phyloP scores from a whole-genome alignment of 2,888 invertebrate genomes.

The Drosophila greeni region DNA sequence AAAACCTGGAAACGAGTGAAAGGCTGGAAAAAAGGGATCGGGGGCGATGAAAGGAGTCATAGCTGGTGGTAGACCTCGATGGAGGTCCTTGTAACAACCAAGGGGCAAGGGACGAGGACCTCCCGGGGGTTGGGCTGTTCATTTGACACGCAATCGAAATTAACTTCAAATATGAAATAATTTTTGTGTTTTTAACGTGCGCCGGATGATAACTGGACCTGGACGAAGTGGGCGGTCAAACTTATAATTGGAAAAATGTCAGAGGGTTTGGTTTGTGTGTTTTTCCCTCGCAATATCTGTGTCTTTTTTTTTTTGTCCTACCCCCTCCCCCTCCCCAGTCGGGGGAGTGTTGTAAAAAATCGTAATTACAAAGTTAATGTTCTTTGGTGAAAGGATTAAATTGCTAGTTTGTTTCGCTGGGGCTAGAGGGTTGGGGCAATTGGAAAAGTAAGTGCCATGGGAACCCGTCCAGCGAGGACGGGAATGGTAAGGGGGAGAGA shows the following conservation, averaged over 20 bases:
- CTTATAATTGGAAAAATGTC: slow-evolving; percentile 72
- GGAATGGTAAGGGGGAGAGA: neutral
- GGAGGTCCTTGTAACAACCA: slow-evolving; percentile 5
- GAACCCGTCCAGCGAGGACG: slow-evolving; percentile 27
- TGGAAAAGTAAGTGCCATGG: slow-evolving; percentile 41
- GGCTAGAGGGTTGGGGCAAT: slow-evolving; percentile 10
- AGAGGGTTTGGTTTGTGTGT: slow-evolving; percentile 31
- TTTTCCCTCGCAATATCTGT: slow-evolving; percentile 29
- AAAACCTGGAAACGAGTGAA: slow-evolving; percentile 3
- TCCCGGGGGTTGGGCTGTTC: slow-evolving; percentile 4
- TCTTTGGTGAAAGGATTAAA: slow-evolving; percentile 74
- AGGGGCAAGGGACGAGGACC: slow-evolving; percentile 3
- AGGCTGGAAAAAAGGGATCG: slow-evolving; percentile 23
- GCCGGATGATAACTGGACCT: slow-evolving; percentile 44
- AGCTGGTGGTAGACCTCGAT: slow-evolving; percentile 21
- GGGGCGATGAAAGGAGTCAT: slow-evolving; percentile 37
- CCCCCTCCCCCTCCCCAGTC: neutral
- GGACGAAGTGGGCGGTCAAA: slow-evolving; percentile 38
- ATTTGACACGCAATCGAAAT: slow-evolving; percentile 78
- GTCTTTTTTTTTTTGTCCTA: slow-evolving; percentile 3
- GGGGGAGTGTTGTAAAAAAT: slow-evolving; percentile 60
- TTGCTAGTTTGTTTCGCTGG: slow-evolving; percentile 57
- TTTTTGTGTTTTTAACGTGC: slow-evolving; percentile 70
- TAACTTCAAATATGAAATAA: slow-evolving; percentile 77
- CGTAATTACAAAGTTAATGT: slow-evolving; percentile 77